A percentile compares a stretch with the other conserved stretches of the same genome.
phyloP scores from a whole-genome alignment of 2,113 vertebrate genomes.

The Phaethon lepturus region DNA sequence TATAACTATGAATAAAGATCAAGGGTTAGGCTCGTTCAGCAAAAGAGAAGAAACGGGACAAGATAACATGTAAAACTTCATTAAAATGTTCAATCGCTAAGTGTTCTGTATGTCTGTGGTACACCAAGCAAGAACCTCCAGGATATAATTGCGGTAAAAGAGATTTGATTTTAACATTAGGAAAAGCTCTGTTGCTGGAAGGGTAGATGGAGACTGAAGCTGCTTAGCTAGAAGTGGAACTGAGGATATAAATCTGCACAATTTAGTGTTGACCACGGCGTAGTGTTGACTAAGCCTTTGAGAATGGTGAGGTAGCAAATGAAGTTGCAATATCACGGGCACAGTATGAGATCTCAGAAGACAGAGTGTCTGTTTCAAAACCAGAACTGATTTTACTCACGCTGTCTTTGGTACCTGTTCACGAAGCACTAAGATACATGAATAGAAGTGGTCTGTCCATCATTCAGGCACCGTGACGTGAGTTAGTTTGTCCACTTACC shows the following conservation, averaged over 20 bases:
- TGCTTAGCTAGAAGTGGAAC: background rate
- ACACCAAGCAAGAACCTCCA: background rate
- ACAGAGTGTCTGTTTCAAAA: background rate
- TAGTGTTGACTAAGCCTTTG: background rate
- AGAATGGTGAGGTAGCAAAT: background rate
- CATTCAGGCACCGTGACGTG: background rate
- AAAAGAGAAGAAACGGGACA: background rate
- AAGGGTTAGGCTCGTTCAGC: background rate
- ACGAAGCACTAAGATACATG: background rate
- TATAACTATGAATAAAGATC: background rate
- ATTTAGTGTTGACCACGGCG: background rate
- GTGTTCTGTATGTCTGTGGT: background rate
- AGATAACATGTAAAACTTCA: background rate
- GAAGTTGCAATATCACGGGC: background rate
- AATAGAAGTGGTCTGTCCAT: background rate
- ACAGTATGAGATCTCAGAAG: background rate
- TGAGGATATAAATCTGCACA: background rate
- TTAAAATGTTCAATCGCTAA: background rate
- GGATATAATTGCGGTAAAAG: background rate
- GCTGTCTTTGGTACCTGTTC: background rate
- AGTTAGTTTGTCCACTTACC: background rate
- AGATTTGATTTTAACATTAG: background rate
- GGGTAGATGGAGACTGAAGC: background rate
- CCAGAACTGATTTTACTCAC: background rate
- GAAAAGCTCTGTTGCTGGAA: background rate